phyloP scores from a whole-genome alignment of 2,113 vertebrate species.

The Anthoscopus minutus region DNA sequence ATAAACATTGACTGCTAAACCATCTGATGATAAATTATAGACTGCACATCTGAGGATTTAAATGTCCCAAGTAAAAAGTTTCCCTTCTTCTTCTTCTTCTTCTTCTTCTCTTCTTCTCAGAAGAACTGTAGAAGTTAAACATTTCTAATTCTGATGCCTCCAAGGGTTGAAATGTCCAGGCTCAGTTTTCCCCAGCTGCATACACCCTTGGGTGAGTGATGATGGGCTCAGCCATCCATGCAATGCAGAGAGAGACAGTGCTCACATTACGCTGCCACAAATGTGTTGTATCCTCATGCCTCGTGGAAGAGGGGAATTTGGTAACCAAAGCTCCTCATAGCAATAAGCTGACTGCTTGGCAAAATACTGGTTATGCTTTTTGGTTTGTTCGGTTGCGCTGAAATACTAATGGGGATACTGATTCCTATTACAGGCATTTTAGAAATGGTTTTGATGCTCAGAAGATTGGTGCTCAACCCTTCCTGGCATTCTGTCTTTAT shows the following conservation, averaged over 20 bases:
- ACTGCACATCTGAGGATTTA: background rate
- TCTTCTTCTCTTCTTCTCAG: background rate
- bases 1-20: background rate
- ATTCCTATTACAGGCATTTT: background rate
- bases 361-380: background rate
- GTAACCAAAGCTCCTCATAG: background rate
- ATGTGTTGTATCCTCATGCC: slow-evolving; percentile 21
- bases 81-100: background rate
- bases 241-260: background rate
- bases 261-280: background rate
- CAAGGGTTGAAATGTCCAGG: background rate
- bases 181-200: background rate
- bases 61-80: background rate
- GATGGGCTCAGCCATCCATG: background rate
- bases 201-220: background rate
- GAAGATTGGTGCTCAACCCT: background rate
- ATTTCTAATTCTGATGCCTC: background rate
- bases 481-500: background rate
- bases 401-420: background rate
- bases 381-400: background rate
- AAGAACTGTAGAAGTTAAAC: background rate
- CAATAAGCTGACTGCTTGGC: background rate
- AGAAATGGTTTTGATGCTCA: background rate
- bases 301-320: background rate
- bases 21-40: background rate